Conservation (phyloP, 2,113 vertebrate genomes). For the Taxidea taxus region DNA sequence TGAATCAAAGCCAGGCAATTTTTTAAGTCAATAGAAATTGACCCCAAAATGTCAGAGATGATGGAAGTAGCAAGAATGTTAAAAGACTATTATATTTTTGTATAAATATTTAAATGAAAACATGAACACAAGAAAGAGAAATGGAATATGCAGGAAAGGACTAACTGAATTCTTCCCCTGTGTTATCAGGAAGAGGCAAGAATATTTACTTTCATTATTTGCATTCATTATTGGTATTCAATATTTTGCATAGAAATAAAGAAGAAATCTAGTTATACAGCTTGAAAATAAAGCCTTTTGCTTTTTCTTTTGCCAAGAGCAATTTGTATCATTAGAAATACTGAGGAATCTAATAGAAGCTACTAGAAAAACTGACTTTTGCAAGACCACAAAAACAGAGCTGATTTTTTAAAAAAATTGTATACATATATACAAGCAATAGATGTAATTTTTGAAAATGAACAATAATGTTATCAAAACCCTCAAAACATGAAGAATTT, state of each 20-base stretch:
- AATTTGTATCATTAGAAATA: background rate
- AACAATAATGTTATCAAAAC: background rate
- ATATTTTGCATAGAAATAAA: slow-evolving; percentile 2
- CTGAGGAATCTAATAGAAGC: background rate
- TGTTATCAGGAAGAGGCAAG: background rate
- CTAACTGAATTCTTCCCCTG: background rate
- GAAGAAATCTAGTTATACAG: background rate
- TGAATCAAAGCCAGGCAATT: background rate
- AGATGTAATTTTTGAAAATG: background rate
- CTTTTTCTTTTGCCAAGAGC: background rate
- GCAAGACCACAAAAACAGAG: background rate
- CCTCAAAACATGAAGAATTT: background rate
- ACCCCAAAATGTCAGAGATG: background rate
- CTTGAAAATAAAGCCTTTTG: background rate
- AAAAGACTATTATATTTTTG: slow-evolving; percentile 12
- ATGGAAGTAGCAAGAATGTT: background rate
- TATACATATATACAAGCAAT: background rate
- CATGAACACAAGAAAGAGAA: background rate
- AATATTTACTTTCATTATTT: background rate
- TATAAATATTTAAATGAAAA: background rate
- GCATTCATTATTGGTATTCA: background rate
- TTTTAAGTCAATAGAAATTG: background rate
- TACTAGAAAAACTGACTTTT: background rate
- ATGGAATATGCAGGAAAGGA: background rate
- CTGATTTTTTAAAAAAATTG: background rate